These are phyloP conservation scores for Heliconius melpomene DNA, from an alignment of 1,140 invertebrate genomes.

Conservation along the genomic window DNA sequence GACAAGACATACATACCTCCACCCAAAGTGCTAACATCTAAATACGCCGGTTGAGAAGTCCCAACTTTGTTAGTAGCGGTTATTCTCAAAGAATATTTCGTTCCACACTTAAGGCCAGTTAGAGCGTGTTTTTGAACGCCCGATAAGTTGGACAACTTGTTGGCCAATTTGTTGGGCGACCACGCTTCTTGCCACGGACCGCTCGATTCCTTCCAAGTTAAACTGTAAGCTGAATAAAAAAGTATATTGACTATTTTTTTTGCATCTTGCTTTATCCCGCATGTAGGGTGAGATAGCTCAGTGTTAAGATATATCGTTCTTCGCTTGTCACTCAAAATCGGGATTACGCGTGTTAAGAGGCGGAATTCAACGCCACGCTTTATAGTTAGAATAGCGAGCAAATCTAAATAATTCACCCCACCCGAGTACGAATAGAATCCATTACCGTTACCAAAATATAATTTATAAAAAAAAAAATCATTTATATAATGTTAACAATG, in stretches of 20 bases:
- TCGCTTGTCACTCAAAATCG: no score
- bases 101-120: constrained; percentile 89
- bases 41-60: constrained; percentile 72
- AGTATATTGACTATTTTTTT: background rate
- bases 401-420: no score
- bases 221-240: constrained; percentile 60
- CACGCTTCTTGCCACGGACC: constrained; percentile 74
- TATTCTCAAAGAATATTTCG: constrained; percentile 87
- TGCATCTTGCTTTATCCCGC: background rate
- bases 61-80: constrained; percentile 89
- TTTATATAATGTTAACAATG: no score
- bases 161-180: constrained; percentile 62
- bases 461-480: no score
- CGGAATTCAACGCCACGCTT: no score
- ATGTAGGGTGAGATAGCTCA: background rate
- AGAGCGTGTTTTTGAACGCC: constrained; percentile 84
- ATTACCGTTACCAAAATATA: no score
- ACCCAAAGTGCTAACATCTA: constrained; percentile 73
- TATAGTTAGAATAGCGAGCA: no score
- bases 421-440: no score
- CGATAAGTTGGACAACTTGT: constrained; percentile 60
- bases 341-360: no score
- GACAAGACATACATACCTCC: constrained; percentile 55
- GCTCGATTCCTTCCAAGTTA: constrained; percentile 73
- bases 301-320: no score